Conservation (phyloP, 2,888 invertebrate species). For the Opisthograptis luteolata region DNA sequence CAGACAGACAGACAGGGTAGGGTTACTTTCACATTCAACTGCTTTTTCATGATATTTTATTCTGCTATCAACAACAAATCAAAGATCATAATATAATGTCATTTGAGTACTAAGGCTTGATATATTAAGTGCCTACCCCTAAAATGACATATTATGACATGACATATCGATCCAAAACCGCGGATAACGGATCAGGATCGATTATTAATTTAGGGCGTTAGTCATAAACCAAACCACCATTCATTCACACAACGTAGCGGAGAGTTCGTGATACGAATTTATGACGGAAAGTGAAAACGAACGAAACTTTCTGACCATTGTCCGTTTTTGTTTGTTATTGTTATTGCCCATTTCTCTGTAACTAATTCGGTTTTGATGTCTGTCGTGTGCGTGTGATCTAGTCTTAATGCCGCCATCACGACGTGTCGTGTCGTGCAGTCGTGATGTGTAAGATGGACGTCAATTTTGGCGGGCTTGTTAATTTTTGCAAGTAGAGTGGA, state of each 20-base stretch:
- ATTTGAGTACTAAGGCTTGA: too few relatives aligned
- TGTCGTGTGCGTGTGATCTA: constrained; percentile 10
- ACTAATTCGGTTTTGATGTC: constrained; percentile 16
- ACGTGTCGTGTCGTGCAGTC: constrained; percentile 21
- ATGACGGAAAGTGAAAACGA: constrained; percentile 63
- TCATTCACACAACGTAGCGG: constrained; percentile 40
- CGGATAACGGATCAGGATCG: too few relatives aligned
- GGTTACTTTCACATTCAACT: too few relatives aligned
- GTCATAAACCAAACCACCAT: background rate
- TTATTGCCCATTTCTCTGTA: constrained; percentile 22
- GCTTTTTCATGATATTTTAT: too few relatives aligned
- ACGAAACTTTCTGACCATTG: constrained; percentile 55
- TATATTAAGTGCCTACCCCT: too few relatives aligned
- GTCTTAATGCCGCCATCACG: background rate
- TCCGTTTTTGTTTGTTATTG: constrained; percentile 26
- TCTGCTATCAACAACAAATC: too few relatives aligned
- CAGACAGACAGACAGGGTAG: too few relatives aligned
- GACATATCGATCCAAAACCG: too few relatives aligned
- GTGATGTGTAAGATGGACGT: constrained; percentile 25
- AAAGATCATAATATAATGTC: too few relatives aligned
- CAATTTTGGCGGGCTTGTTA: constrained; percentile 16
- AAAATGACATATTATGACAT: too few relatives aligned
- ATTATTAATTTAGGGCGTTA: too few relatives aligned
- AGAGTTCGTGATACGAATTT: constrained; percentile 59
- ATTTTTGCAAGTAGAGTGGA: background rate